phyloP scores from a whole-genome alignment of 2,113 vertebrate genomes.

The Gallinago paraguaiae region DNA sequence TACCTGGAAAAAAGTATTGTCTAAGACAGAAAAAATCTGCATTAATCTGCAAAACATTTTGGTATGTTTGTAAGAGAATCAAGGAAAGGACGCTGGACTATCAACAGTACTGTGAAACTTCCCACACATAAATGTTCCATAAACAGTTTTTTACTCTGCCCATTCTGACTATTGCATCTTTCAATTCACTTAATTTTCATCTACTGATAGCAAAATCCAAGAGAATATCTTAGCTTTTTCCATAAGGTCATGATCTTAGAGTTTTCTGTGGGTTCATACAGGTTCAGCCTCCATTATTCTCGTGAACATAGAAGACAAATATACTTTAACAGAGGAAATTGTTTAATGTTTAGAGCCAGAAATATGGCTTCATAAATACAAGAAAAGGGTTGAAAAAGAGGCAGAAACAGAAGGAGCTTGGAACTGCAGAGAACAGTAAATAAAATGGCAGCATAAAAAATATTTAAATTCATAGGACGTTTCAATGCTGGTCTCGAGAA shows the following conservation, averaged over 20 bases:
- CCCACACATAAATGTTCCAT: neutral
- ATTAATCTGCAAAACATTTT: neutral
- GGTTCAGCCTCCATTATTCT: neutral
- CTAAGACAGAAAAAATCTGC: neutral
- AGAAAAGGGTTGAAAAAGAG: neutral
- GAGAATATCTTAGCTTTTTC: neutral
- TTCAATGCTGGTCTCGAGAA: neutral
- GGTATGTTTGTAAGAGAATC: neutral
- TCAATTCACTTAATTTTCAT: neutral
- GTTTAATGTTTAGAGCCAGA: neutral
- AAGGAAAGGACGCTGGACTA: neutral
- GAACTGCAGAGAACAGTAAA: neutral
- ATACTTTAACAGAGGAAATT: neutral
- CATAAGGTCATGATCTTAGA: neutral
- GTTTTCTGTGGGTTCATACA: neutral
- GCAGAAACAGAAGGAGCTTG: neutral
- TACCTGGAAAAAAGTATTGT: neutral
- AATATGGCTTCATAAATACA: neutral
- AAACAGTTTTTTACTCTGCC: neutral
- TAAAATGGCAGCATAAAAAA: neutral
- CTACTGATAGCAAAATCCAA: neutral
- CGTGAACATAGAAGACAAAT: neutral
- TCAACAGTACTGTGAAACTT: neutral
- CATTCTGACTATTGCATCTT: neutral
- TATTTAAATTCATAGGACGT: neutral